Evolutionary conservation across 2,888 invertebrate species (phyloP), one percentile per base, ranked within the genome.

Genomic region (Ferrisia virgata): DNA sequence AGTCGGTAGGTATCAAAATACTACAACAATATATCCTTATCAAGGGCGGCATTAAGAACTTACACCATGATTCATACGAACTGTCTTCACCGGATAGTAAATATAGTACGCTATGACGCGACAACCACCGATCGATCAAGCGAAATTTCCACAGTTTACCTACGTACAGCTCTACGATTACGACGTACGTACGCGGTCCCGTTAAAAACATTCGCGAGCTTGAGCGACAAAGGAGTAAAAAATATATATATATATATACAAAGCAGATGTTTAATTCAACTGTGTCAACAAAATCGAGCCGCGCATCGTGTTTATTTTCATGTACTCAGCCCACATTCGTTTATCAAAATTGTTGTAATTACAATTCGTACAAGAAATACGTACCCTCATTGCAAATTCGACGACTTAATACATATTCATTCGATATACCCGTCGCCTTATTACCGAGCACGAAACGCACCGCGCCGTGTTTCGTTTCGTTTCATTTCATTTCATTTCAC

Each of bases 251-350:
- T n/a, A n/a, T n/a, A n/a, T n/a, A 82, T 25, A 39, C 72, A 83
- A 36, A 43, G 43, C 83, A 83, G 83, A 43, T 83, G 83, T 83
- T 83, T 28, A 76, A 40, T 83, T 83, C 83, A 83, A 83, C 83
- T 83, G 83, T 83, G 83, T 83, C 72, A 83, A 83, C 40, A 83
- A 83, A 28, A 72, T 36, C 31, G 31, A 69, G 28, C 36, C 58
- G 81, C 47, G 58, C 31, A 33, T 9, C 36, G 53, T 58, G 81
- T 81, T 58, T 81, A 58, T 81, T 81, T 81, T 81, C 58, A 36
- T 81, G 81, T 81, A 81, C 36, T 81, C 81, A 58, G 36, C 81
- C 81, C 81, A 81, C 81, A 81, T 81, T 81, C 33, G 53, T 47
- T 81, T 81, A 81, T 81, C 81, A 47, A 58, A 40, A 81, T 36